Evolutionary conservation across 2,888 invertebrate genomes (phyloP).

Genomic region (Tanypteryx hageni): DNA sequence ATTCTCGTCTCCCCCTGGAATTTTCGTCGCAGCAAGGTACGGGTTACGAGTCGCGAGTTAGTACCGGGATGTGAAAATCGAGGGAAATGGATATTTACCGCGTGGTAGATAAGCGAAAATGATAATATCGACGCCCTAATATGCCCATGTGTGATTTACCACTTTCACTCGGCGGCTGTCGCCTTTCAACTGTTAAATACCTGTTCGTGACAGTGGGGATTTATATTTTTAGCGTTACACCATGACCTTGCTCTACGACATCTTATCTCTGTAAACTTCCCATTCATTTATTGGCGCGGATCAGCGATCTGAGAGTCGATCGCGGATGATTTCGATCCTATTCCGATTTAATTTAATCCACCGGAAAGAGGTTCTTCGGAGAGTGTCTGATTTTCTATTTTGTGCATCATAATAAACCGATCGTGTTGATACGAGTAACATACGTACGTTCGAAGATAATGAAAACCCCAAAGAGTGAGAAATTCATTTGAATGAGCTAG

Average conservation of each 20-base stretch:
- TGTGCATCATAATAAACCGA: too few relatives aligned
- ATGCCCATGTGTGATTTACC: background rate
- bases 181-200: background rate
- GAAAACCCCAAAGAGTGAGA: too few relatives aligned
- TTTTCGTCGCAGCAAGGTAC: background rate
- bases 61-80: background rate
- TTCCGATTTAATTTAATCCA: too few relatives aligned
- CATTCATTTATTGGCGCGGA: too few relatives aligned
- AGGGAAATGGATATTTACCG: background rate
- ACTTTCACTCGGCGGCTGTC: background rate
- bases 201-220: background rate
- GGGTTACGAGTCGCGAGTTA: background rate
- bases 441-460: too few relatives aligned
- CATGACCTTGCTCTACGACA: background rate
- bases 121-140: background rate
- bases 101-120: background rate
- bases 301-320: too few relatives aligned
- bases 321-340: too few relatives aligned
- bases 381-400: too few relatives aligned
- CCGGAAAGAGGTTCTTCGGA: too few relatives aligned
- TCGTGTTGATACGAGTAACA: too few relatives aligned
- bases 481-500: too few relatives aligned
- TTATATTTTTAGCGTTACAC: background rate
- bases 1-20: background rate
- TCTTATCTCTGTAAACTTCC: background rate